Base-by-base conservation (phyloP, 1,140 invertebrate genomes). In the Pogonognathellus flavescens region DNA sequence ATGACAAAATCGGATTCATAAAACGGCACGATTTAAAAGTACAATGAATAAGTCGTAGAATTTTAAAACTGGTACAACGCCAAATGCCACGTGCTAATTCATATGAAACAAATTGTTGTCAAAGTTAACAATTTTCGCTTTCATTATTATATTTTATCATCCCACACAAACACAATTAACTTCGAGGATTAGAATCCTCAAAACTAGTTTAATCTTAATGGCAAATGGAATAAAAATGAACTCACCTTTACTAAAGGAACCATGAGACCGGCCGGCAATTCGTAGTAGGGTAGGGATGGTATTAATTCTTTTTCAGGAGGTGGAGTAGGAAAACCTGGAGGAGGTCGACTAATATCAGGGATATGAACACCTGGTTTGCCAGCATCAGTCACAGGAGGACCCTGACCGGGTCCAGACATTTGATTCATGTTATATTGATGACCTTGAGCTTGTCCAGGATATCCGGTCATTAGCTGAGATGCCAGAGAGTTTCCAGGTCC, bases 191-290 rank as follows among this genome's bases (percentile, higher is more conserved):
- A n/a, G n/a, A n/a, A n/a, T n/a, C n/a, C n/a, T n/a, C n/a, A n/a
- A n/a, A n/a, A n/a, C n/a, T n/a, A n/a, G n/a, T n/a, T n/a, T n/a
- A n/a, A n/a, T n/a, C n/a, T n/a, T n/a, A n/a, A n/a, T n/a, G n/a
- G n/a, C n/a, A n/a, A n/a, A n/a, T n/a, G n/a, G n/a, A 6, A 0
- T 41, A 53, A 80, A 84, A 72, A 16, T 60, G 4, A 52, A 55
- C 50, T 89, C 91, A 95, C 94, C 93, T 96, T 97, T 83, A 99
- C 96, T 10, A 98, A 91, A 13, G 97, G 96, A 52, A 97, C 96
- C 94, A 99, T 98, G 0, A 99, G 91, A 81, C 97, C 97, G 87
- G 97, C 97, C 16, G 98, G 98, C 82, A 99, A 92, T 90, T 99
- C 98, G 91, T 95, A 99, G 90, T 99, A 99, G 76, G 97, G 97